Evolutionary conservation across 1,140 invertebrate species (phyloP).

Genomic region (Marisa cornuarietis): DNA sequence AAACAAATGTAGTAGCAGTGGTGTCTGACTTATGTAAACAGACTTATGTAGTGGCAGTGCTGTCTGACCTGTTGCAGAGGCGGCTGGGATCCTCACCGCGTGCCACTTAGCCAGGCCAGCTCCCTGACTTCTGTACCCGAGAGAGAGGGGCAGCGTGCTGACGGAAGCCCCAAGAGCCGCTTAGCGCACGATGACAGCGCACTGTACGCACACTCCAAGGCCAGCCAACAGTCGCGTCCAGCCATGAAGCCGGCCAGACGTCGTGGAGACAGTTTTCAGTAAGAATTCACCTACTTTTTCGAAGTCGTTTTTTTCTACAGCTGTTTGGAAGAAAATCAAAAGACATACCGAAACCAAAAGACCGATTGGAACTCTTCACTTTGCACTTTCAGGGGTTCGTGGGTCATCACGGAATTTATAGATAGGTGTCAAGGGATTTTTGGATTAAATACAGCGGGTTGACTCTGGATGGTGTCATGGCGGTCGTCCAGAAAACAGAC

Average conservation of each 20-base stretch:
- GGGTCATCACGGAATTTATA: no score
- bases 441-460: not conserved
- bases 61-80: conserved; percentile 5
- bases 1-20: no score
- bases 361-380: no score
- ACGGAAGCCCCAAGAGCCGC: not conserved
- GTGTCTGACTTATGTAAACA: no score
- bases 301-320: no score
- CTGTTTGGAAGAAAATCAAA: no score
- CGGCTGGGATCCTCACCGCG: conserved; percentile 14
- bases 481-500: not conserved
- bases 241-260: conserved; percentile 20
- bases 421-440: no score
- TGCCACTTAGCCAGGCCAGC: not conserved
- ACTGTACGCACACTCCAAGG: conserved; percentile 22
- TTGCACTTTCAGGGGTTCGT: no score
- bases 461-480: not conserved
- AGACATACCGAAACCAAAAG: no score
- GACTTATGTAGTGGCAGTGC: no score
- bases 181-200: conserved; percentile 24
- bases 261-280: conserved; percentile 19
- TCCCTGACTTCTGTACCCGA: no score
- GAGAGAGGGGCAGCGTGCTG: no score
- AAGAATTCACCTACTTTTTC: not conserved
- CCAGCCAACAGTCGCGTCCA: conserved; percentile 13